Evolutionary conservation across 2,888 invertebrate species (phyloP), one percentile per base, ranked within the genome.

Genomic region (Eupithecia exiguata): DNA sequence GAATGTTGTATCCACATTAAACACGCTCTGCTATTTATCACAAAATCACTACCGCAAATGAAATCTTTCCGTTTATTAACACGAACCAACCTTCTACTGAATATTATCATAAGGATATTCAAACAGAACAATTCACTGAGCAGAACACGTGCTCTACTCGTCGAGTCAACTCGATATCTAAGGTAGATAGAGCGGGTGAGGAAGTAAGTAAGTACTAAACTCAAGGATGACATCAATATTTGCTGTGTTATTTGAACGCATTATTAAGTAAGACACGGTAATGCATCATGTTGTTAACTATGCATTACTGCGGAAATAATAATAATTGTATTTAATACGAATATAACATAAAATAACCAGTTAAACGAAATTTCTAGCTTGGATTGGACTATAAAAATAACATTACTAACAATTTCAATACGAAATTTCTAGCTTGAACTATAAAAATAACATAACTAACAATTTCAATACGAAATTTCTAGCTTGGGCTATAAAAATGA

Each of bases 181-280:
- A 75, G 77, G 68, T 69, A 63, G 75, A 21, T 69, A 63, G 75
- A 21, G 58, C 63, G 25, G 35, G 14, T 43, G n/a, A n/a, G n/a
- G n/a, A n/a, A n/a, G n/a, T n/a, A n/a, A n/a, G 4, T 30, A 30
- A 4, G 30, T 30, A 30, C 30, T 62, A 53, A 66, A 53, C 25
- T 75, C 70, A 71, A 70, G 36, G 74, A 73, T 81, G 80, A 81
- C 77, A 76, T 81, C 79, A 81, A 78, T 81, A 72, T 80, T 77
- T 79, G 53, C 68, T 78, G 72, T 70, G 73, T 78, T 74, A 78
- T 78, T 74, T 78, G 12, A 71, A 71, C 65, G 58, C 46, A 69
- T 70, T 67, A 49, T 72, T 67, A 72, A 67, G 69, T 77, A 63
- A 74, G 74, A 67, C 74, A 75, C 16, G 7, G n/a, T n/a, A n/a